Evolutionary conservation across 2,797 vertebrate genomes (phyloP).

Genomic region (Myotis pilosus): DNA sequence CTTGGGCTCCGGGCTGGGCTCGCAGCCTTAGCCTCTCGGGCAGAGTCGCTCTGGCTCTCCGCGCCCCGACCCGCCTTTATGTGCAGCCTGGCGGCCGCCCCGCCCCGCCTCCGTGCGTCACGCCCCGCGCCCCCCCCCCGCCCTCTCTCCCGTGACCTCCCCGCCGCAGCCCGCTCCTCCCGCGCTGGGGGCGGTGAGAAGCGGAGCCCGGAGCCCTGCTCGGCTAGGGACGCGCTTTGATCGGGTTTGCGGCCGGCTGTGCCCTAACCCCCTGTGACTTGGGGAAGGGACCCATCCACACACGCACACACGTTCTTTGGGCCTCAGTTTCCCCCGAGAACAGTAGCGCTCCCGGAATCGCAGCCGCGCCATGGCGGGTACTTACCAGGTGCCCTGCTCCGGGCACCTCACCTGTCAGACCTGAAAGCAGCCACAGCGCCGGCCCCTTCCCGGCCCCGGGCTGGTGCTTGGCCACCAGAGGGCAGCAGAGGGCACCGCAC

Average conservation of each 20-base stretch:
- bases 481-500: constrained; percentile 36
- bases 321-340: too few species aligned
- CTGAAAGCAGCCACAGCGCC: background rate
- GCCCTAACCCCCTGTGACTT: too few species aligned
- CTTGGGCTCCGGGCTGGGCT: background rate
- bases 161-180: too few species aligned
- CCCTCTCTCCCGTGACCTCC: background rate
- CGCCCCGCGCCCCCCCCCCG: background rate
- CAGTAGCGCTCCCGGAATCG: too few species aligned
- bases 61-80: constrained; percentile 79
- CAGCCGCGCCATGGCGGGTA: background rate
- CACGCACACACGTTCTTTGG: too few species aligned
- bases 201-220: too few species aligned
- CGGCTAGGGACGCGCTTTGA: too few species aligned
- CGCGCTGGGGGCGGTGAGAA: too few species aligned
- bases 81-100: constrained; percentile 68
- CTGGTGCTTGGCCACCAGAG: constrained; percentile 25
- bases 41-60: rapidly evolving
- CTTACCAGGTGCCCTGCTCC: too few species aligned
- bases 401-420: background rate
- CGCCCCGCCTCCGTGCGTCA: constrained; percentile 46
- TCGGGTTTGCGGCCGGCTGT: too few species aligned
- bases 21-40: rapidly evolving
- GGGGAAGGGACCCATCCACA: too few species aligned
- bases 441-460: rapidly evolving